Base-by-base conservation (phyloP, 2,113 vertebrate genomes). In the Andinoacara biseriatus region DNA sequence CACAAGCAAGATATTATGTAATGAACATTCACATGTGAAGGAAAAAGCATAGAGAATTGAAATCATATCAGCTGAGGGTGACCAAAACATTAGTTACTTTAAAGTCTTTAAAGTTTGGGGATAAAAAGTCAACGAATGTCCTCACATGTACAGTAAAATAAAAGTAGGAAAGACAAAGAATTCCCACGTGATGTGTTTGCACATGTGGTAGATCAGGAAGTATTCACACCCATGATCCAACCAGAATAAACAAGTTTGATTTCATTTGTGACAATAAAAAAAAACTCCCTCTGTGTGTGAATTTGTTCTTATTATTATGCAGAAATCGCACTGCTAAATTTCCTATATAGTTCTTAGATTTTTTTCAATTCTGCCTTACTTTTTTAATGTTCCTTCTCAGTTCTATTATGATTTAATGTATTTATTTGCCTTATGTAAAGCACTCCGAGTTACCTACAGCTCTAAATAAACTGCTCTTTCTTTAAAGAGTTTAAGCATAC, bases 161-260 rank as follows among this genome's bases (percentile, higher is more conserved):
- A 43, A 75, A 3, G 3, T 0, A 75, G 1, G 56, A 57, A 5
- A 49, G 11, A 18, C 14, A 17, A 43, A 18, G 8, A 75, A 35
- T 58, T 74, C 63, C 78, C 29, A 20, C 4, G 24, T 31, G 38
- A 15, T 80, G 22, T 76, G 82, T 74, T 76, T 40, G 13, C 14
- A 78, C 69, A 40, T 57, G 59, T 22, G 46, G 72, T 13, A 3
- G 2, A 86, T 57, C 59, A 89, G 87, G 84, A 93, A 90, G 78
- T 83, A 40, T 2, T 80, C 20, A 2, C 3, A 2, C 3, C 13
- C 6, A 63, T 17, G 10, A 3, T 58, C n/a, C 54, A 69, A 84
- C 58, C 65, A 52, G 24, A 61, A 86, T 24, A 43, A 88, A 86
- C 43, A 52, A 60, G 49, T 76, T 74, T 67, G 5, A 46, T 77